Evolutionary conservation across 2,797 vertebrate species (phyloP), one percentile per base, ranked within the genome.

Genomic region (Phoeniculus purpureus): DNA sequence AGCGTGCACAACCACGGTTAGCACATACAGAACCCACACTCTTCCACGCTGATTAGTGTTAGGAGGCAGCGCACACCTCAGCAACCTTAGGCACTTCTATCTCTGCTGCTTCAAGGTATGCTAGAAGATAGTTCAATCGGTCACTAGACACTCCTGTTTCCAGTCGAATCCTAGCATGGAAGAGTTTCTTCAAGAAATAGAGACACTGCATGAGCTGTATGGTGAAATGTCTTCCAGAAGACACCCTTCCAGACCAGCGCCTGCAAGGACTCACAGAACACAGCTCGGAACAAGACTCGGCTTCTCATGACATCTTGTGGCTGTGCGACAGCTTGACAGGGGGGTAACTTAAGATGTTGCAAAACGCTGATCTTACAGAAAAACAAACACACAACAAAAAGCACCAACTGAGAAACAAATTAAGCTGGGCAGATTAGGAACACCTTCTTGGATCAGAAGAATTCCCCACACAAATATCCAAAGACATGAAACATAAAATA

Each of bases 241-340:
- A 60, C 20, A 10, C 11, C 1, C 1, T 27, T 67, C 50, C 64
- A 73, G 50, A 64, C 26, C 29, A 50, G 52, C 43, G 48, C 32
- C 2, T 11, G 37, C 1, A 1, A 58, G 18, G 18, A 32, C 50
- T 58, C 2, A 0, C 70, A 29, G 45, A 34, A 15, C 29, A 37
- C 7, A 23, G 14, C 25, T 26, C 16, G 40, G 18, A 64, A 60
- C 6, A 3, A 90, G 81, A 71, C 14, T 27, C 0, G 21, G 94
- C 84, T 95, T 93, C 89, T 92, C 90, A 78, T 66, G 94, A 96
- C 95, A 95, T 58, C 95, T 95, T 94, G 94, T 95, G 95, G 95
- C 92, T 94, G 90, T 2, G 2, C 29, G 48, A 87, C 68, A 89
- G 72, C 65, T 65, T 82, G 67, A 81, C 90, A 31, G 22, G 29